These are phyloP conservation scores for Lycopodina hypogea DNA, from an alignment of 37 sponge, comb jelly and placozoan species.

Conservation along the genomic window DNA sequence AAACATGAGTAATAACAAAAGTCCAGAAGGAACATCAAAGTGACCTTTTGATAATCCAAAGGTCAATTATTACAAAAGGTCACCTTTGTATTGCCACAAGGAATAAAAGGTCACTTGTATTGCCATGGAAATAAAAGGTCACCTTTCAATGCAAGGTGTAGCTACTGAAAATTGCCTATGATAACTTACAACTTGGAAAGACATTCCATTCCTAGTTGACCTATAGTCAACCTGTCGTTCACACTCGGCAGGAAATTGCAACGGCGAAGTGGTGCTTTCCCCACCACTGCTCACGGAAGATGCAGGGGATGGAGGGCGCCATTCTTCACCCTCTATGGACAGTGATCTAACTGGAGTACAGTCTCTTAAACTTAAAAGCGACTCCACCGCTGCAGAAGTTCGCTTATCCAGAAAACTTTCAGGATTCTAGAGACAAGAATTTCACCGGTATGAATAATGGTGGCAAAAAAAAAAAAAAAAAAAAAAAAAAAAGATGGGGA, in stretches of 20 bases:
- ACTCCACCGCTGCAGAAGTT: conserved; percentile 70
- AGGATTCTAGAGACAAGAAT: not conserved
- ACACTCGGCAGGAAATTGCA: not conserved
- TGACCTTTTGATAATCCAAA: too few relatives aligned
- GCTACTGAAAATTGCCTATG: not conserved
- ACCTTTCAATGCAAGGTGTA: not conserved
- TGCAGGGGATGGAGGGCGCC: conserved; percentile 62
- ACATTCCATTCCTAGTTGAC: not conserved
- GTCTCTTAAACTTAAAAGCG: conserved; percentile 47
- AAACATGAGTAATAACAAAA: not conserved
- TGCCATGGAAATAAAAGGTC: conserved; percentile 20
- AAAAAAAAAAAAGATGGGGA: too few relatives aligned
- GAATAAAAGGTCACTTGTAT: too few relatives aligned
- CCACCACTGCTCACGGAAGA: conserved; percentile 36
- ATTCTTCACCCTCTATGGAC: conserved; percentile 1
- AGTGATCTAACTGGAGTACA: not conserved
- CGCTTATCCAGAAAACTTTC: conserved; percentile 39
- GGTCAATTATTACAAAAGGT: too few relatives aligned
- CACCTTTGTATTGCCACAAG: too few relatives aligned
- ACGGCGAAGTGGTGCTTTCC: not conserved
- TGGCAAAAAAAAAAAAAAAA: too few relatives aligned
- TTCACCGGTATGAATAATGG: not conserved
- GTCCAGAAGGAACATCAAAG: too few relatives aligned
- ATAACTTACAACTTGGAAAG: not conserved
- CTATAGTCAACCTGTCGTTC: conserved; percentile 1